Percentiles rank a stretch among this genome's conserved stretches.
Evolutionary conservation across 1,140 invertebrate genomes (phyloP).

Genomic region (Bombus cullumanus): DNA sequence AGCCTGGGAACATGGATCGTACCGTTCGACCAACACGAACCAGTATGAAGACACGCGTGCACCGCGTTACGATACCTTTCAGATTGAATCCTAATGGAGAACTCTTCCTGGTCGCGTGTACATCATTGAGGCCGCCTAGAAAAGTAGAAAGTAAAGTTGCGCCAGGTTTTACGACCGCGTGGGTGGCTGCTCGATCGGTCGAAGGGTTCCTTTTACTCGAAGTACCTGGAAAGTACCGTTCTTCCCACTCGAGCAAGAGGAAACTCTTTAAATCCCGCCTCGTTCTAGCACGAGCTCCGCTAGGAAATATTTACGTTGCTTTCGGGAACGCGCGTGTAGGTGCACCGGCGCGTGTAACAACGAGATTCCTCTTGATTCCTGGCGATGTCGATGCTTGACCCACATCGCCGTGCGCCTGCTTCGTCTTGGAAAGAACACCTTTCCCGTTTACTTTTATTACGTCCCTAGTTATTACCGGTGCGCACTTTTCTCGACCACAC

Average conservation of each 20-base stretch:
- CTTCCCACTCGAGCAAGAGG: constrained; percentile 32
- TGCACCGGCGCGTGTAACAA: constrained; percentile 30
- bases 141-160: constrained; percentile 68
- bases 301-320: constrained; percentile 34
- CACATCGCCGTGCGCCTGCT: constrained; percentile 2
- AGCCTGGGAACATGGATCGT: constrained; percentile 28
- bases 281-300: constrained; percentile 18
- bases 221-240: constrained; percentile 70
- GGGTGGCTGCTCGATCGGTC: constrained; percentile 54
- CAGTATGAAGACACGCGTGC: not conserved
- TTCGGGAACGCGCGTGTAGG: constrained; percentile 33
- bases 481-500: constrained; percentile 27
- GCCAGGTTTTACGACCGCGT: constrained; percentile 47
- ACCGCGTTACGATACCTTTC: not conserved
- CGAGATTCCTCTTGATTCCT: constrained; percentile 24
- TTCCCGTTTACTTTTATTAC: constrained; percentile 20
- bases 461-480: not conserved
- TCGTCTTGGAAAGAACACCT: not conserved
- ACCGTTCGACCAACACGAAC: not conserved
- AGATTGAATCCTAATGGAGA: not conserved
- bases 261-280: constrained; percentile 56
- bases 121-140: constrained; percentile 52
- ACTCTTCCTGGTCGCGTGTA: constrained; percentile 43
- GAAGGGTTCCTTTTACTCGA: constrained; percentile 62
- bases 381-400: constrained; percentile 17